Conservation (phyloP, 2,888 invertebrate genomes). For the Caradrina clavipalpis region DNA sequence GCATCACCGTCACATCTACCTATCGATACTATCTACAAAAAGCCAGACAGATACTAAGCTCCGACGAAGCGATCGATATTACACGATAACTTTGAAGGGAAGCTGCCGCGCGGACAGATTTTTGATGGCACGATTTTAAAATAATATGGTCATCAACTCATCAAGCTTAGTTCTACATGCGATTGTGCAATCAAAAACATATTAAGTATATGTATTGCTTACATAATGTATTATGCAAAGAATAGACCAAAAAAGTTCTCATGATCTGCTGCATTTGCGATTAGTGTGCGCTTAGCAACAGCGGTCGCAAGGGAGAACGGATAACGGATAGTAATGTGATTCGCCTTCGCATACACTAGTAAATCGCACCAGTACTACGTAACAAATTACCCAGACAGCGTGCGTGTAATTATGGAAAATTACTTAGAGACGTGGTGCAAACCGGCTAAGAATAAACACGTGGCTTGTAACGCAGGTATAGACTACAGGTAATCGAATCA, state of each 20-base stretch:
- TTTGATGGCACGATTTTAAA: conserved; percentile 9
- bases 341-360: conserved; percentile 56
- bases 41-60: conserved; percentile 38
- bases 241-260: conserved; percentile 20
- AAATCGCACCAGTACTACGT: conserved; percentile 57
- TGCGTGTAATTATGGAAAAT: conserved; percentile 64
- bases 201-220: conserved; percentile 30
- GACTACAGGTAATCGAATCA: conserved; percentile 37
- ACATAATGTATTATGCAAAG: conserved; percentile 43
- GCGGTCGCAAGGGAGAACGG: conserved; percentile 37
- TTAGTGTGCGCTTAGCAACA: conserved; percentile 54
- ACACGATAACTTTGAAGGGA: conserved; percentile 33
- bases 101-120: conserved; percentile 17
- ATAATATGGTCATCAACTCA: conserved; percentile 8
- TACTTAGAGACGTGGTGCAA: conserved; percentile 59
- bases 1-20: conserved; percentile 43
- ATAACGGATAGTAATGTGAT: conserved; percentile 54
- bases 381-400: conserved; percentile 57
- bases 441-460: conserved; percentile 45
- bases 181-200: conserved; percentile 45
- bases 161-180: conserved; percentile 16
- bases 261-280: conserved; percentile 33
- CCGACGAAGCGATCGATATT: conserved; percentile 40
- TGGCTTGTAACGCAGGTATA: conserved; percentile 19
- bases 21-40: conserved; percentile 51